Conservation (phyloP, 2,113 vertebrate genomes). For the Aplodontia rufa region DNA sequence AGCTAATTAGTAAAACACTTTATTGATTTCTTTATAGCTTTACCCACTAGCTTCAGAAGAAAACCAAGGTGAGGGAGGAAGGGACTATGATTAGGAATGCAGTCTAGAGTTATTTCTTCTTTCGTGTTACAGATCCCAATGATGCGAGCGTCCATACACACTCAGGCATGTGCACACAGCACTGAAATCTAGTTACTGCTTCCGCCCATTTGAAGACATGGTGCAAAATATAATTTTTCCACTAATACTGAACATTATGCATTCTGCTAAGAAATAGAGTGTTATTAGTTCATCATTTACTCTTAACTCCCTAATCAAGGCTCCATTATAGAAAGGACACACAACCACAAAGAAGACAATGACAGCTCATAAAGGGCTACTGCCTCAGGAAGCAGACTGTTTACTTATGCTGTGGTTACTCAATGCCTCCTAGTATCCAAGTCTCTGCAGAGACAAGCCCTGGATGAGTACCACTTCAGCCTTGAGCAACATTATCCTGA, state of each 20-base stretch:
- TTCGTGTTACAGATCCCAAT: not conserved
- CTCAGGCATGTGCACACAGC: not conserved
- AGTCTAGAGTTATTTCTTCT: slow-evolving; percentile 13
- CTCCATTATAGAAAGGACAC: not conserved
- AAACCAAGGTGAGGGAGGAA: not conserved
- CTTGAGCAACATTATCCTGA: not conserved
- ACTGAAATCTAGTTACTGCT: not conserved
- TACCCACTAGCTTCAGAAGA: not conserved
- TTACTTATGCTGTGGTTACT: not conserved
- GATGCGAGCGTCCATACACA: not conserved
- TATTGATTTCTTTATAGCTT: slow-evolving; percentile 46
- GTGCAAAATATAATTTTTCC: slow-evolving; percentile 27
- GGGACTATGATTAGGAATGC: not conserved
- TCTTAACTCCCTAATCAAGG: slow-evolving; percentile 13
- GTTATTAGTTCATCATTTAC: slow-evolving; percentile 15
- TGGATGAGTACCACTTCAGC: not conserved
- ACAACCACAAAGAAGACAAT: not conserved
- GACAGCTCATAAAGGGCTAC: not conserved
- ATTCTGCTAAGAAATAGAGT: slow-evolving; percentile 29
- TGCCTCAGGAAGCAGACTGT: not conserved
- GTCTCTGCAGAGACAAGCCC: not conserved
- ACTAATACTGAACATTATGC: not conserved
- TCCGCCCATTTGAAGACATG: not conserved
- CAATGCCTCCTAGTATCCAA: not conserved
- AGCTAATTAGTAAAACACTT: slow-evolving; percentile 43